Evolutionary conservation across 2,113 vertebrate genomes (phyloP), one percentile per base, ranked within the genome.

Genomic region (Halichoeres trimaculatus): DNA sequence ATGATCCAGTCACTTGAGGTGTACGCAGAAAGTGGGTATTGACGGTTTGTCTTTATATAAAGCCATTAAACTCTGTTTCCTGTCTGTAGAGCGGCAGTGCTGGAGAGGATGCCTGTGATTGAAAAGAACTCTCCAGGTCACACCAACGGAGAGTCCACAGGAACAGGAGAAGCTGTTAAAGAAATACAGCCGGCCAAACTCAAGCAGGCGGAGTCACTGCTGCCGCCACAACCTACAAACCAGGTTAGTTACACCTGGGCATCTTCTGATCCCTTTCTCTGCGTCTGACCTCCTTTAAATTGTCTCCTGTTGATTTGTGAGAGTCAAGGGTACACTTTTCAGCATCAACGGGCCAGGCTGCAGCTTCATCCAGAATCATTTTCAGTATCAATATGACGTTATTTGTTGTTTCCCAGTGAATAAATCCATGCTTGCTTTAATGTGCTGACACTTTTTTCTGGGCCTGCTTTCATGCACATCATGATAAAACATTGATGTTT

Each of bases 51-150:
- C n/a, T 1, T 36, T 52, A 11, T 43, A 50, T 13, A 8, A 38
- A 23, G 45, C 4, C 10, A 16, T 51, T 8, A 20, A 19, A 12
- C 17, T 5, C 43, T 56, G 26, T 0, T 3, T 4, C 58, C 13
- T 53, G 1, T 67, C 38, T 50, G 41, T 87, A 97, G 96, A 88
- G 93, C 94, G 26, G 96, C 96, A 0, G 90, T 97, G 66, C 87
- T 97, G 72, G 96, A 97, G 82, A 95, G 95, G 87, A 97, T 97
- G 95, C 96, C 96, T 0, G 90, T 96, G 14, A 89, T 94, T 22
- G 95, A 95, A 6, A 95, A 86, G 75, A 83, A 90, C 62, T 88
- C 86, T 4, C 53, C 86, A 0, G 90, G 80, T 59, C 92, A 94
- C 1, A 89, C 80, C 65, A 90, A 92, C 10, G 93, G 93, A 52